These are phyloP conservation scores for Ceratitis capitata DNA, from an alignment of 1,140 invertebrate species.

Conservation along the genomic window DNA sequence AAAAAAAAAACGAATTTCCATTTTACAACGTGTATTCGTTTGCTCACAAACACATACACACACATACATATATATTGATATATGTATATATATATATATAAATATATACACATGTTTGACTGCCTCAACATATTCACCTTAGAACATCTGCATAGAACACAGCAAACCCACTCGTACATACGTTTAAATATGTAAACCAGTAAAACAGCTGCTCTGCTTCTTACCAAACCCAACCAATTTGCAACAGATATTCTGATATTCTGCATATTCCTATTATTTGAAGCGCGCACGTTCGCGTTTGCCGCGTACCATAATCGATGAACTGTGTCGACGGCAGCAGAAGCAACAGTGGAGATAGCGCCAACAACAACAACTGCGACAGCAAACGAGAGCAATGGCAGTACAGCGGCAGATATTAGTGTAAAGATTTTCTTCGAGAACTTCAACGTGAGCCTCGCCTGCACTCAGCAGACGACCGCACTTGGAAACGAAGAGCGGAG, in stretches of 20 bases:
- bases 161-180: background rate
- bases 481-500: background rate
- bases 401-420: background rate
- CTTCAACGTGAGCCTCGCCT: background rate
- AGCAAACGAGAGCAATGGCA: background rate
- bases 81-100: background rate
- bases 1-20: constrained; percentile 23
- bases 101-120: background rate
- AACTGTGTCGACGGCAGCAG: background rate
- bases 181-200: background rate
- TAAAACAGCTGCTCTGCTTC: background rate
- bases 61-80: background rate
- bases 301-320: constrained; percentile 30
- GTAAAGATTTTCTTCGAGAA: background rate
- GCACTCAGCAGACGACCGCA: background rate
- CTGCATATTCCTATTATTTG: background rate
- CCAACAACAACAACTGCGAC: background rate
- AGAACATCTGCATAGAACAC: background rate
- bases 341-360: background rate
- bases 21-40: constrained; percentile 23
- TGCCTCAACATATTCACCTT: background rate
- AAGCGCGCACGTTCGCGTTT: constrained; percentile 12
- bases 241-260: constrained; percentile 19
- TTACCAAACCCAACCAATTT: background rate
- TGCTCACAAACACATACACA: background rate